phyloP scores from a whole-genome alignment of 2,113 vertebrate species.

The Mormyrus iriodes region DNA sequence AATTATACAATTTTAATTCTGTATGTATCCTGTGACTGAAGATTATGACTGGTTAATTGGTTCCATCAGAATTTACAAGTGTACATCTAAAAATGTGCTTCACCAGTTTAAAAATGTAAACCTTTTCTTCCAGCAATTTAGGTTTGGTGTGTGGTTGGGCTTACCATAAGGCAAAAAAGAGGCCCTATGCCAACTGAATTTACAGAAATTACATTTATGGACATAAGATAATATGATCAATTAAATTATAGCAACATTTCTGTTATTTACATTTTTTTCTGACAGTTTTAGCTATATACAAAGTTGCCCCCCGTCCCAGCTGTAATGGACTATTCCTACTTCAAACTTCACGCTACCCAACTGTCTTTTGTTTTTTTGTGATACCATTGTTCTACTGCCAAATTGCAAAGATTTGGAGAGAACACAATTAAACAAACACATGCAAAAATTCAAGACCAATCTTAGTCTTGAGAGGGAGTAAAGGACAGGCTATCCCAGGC shows the following conservation, averaged over 20 bases:
- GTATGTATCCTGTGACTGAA: background rate
- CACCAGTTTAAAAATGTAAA: background rate
- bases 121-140: background rate
- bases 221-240: background rate
- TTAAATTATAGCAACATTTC: background rate
- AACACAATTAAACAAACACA: background rate
- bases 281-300: background rate
- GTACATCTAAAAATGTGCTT: background rate
- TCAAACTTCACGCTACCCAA: background rate
- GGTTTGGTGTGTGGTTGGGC: background rate
- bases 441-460: background rate
- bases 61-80: background rate
- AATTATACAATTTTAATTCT: slow-evolving; percentile 20
- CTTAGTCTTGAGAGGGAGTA: background rate
- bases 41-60: slow-evolving; percentile 10
- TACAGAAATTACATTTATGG: background rate
- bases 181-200: background rate
- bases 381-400: slow-evolving; percentile 18
- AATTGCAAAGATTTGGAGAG: background rate
- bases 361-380: background rate
- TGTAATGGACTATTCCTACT: background rate
- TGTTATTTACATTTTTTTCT: background rate
- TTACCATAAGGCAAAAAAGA: background rate
- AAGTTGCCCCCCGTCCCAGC: background rate
- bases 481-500: too few species aligned